Evolutionary conservation across 2,888 invertebrate species (phyloP), one percentile per base, ranked within the genome.

Genomic region (Atherix ibis): DNA sequence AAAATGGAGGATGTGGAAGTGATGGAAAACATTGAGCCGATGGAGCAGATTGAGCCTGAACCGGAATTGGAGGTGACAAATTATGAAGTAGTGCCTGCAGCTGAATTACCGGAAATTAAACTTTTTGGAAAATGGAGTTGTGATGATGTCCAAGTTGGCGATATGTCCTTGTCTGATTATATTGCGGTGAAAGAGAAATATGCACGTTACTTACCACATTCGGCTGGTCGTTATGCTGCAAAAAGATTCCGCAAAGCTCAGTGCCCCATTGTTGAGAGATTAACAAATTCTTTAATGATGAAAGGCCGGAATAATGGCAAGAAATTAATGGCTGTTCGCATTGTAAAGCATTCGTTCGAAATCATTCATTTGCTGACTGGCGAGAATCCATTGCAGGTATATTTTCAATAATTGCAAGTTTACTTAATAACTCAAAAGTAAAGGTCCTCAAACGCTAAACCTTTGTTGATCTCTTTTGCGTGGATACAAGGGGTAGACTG

Each of bases 261-360:
- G 58, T 98, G 98, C 63, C 97, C 97, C 16, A 95, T 99, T 56
- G 97, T 98, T 38, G 98, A 99, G 66, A 82, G 98, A 55, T 70
- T 98, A 40, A 89, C 89, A 40, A 92, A 91, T 64, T 94, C 94
- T 1, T 65, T 98, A 51, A 99, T 99, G 98, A 97, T 97, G 95
- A 97, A 98, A 62, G 98, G 98, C 12, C 78, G 98, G 48, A 98
- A 98, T 68, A 98, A 98, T 59, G 98, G 97, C 55, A 98, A 98
- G 67, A 98, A 98, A 64, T 67, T 98, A 44, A 88, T 98, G 94
- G 87, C 98, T 34, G 92, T 97, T 35, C 75, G 97, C 44, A 99
- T 99, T 56, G 92, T 98, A 13, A 95, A 95, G 63, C 98, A 99
- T 61, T 87, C 97, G 2, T 97, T 98, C 65, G 98, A 99, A 70